These are phyloP conservation scores for Graptemys geographica DNA, from an alignment of 2,797 vertebrate genomes.

Conservation along the genomic window DNA sequence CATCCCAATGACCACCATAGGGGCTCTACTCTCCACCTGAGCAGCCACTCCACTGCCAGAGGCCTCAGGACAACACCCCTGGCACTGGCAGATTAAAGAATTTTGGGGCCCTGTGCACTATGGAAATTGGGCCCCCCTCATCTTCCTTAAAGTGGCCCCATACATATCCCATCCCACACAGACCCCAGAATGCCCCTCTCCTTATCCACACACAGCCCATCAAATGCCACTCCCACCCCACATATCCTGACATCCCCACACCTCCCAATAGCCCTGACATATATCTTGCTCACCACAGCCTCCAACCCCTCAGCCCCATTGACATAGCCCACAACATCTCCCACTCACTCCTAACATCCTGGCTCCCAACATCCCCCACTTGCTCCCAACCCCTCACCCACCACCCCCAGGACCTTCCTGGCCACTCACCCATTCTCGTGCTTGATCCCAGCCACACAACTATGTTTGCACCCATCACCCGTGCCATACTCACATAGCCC, in stretches of 20 bases:
- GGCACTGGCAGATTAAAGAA: not conserved
- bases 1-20: not conserved
- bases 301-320: not conserved
- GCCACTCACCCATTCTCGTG: not conserved
- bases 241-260: not conserved
- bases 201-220: not conserved
- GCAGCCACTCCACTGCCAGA: not conserved
- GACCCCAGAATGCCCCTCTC: not conserved
- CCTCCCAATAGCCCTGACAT: not conserved
- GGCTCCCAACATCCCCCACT: not conserved
- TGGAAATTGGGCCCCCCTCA: too few relatives aligned
- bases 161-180: not conserved
- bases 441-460: not conserved
- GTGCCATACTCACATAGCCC: not conserved
- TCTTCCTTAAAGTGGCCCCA: not conserved
- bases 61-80: not conserved
- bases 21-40: not conserved
- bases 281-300: not conserved
- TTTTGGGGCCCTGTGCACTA: not conserved
- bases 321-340: not conserved
- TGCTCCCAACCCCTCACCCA: not conserved
- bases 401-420: not conserved
- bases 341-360: not conserved
- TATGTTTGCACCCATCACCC: not conserved
- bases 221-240: not conserved